phyloP scores from a whole-genome alignment of 2,888 invertebrate genomes.

The Cabera pusaria region DNA sequence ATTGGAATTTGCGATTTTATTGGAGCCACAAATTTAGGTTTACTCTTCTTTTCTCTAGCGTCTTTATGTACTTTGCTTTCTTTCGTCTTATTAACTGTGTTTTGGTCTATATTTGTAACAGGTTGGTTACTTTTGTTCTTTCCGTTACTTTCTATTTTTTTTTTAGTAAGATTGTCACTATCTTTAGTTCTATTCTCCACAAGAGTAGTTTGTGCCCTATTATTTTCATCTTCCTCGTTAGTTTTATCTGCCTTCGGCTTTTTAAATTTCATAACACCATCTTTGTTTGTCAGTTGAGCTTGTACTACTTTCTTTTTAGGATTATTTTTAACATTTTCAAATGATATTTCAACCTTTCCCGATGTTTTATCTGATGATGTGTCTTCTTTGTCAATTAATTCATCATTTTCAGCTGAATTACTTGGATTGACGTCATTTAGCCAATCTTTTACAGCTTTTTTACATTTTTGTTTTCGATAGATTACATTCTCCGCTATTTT shows the following conservation, averaged over 20 bases:
- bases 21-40: constrained; percentile 57
- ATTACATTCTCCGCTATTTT: constrained; percentile 30
- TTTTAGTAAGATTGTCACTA: too few species aligned
- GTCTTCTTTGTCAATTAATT: background rate
- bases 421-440: constrained; percentile 44
- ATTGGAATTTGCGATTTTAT: constrained; percentile 59
- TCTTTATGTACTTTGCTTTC: constrained; percentile 1
- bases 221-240: constrained; percentile 11
- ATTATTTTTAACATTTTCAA: constrained; percentile 23
- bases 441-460: constrained; percentile 62
- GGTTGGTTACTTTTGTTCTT: constrained; percentile 14
- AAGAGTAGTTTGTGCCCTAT: too few species aligned
- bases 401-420: constrained; percentile 29
- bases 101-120: constrained; percentile 4
- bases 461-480: constrained; percentile 55
- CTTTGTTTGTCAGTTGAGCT: constrained; percentile 61
- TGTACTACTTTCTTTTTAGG: constrained; percentile 53
- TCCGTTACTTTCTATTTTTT: too few species aligned
- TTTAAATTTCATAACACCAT: constrained; percentile 65
- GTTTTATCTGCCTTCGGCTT: constrained; percentile 43
- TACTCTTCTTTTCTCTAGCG: constrained; percentile 49
- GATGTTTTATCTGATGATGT: constrained; percentile 6
- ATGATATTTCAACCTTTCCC: background rate
- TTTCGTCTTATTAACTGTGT: constrained; percentile 3
- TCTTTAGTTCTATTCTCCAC: too few species aligned